Conservation (phyloP, 2,113 vertebrate genomes). For the Entomyzon cyanotis region DNA sequence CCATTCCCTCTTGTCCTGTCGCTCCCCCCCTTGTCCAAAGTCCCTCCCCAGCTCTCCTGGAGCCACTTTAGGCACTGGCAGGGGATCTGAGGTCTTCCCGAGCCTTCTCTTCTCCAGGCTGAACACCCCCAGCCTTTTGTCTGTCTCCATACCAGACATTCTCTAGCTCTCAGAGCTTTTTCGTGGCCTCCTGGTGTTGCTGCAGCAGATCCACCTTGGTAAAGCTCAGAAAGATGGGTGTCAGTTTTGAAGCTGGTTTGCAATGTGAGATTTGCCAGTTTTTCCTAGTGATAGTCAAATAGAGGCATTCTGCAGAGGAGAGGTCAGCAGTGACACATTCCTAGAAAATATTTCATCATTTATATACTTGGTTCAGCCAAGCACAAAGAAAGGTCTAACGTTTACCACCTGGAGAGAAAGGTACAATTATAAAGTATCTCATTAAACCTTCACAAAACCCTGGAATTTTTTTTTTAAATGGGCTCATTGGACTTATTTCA, state of each 20-base stretch:
- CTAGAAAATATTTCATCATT: not conserved
- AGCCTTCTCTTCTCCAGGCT: not conserved
- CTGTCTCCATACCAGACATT: not conserved
- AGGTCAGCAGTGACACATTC: not conserved
- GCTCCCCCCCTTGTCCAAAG: not conserved
- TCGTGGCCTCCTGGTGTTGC: not conserved
- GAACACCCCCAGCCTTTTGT: not conserved
- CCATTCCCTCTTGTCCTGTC: not conserved
- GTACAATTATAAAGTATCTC: not conserved
- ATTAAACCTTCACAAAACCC: not conserved
- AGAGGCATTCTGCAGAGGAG: not conserved
- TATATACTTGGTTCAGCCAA: not conserved
- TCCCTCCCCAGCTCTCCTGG: not conserved
- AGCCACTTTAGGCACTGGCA: not conserved
- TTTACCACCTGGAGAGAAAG: not conserved
- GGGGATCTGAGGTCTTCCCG: not conserved
- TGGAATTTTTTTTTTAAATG: not conserved
- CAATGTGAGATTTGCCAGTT: not conserved
- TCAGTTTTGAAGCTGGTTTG: not conserved
- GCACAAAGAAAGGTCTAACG: not conserved
- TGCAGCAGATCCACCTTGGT: not conserved
- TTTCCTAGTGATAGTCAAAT: not conserved
- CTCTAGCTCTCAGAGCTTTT: not conserved
- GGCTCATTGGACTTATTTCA: not conserved
- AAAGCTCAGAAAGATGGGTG: not conserved